Conservation (phyloP, 2,888 invertebrate genomes). For the Agrochola lota region DNA sequence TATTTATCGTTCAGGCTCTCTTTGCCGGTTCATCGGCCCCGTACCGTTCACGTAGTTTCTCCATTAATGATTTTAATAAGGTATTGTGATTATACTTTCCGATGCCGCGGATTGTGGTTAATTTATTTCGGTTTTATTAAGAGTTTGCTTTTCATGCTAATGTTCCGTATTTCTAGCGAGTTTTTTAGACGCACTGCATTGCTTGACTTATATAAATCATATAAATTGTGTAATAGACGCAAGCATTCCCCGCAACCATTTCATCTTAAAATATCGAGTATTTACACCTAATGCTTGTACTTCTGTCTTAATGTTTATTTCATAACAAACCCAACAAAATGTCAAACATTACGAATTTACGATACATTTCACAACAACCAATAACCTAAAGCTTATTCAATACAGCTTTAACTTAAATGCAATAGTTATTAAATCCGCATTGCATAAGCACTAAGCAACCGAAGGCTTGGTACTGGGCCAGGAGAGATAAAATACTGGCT, state of each 20-base stretch:
- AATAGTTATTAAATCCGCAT: constrained; percentile 37
- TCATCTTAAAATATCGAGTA: not conserved
- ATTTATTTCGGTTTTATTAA: constrained; percentile 31
- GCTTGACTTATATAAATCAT: not conserved
- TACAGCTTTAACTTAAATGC: constrained; percentile 31
- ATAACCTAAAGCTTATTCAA: constrained; percentile 16
- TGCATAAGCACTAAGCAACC: constrained; percentile 32
- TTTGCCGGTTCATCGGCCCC: constrained; percentile 63
- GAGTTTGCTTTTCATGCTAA: constrained; percentile 2
- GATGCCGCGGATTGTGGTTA: constrained; percentile 31
- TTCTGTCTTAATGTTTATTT: not conserved
- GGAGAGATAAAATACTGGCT: constrained; percentile 44
- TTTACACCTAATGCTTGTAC: not conserved
- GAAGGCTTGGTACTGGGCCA: constrained; percentile 48
- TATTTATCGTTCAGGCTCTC: constrained; percentile 59
- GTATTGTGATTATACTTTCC: constrained; percentile 64
- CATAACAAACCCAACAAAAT: constrained; percentile 3
- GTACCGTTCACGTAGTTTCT: constrained; percentile 66
- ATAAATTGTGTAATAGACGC: not conserved
- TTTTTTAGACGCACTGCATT: not conserved
- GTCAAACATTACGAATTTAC: constrained; percentile 35
- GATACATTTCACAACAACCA: constrained; percentile 30
- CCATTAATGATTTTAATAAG: constrained; percentile 66
- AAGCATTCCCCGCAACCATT: not conserved
- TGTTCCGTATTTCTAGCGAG: not conserved